Percentiles rank a stretch among this genome's conserved stretches.
Evolutionary conservation across 2,888 invertebrate genomes (phyloP).

Genomic region (Hemicrepidius hirtus): DNA sequence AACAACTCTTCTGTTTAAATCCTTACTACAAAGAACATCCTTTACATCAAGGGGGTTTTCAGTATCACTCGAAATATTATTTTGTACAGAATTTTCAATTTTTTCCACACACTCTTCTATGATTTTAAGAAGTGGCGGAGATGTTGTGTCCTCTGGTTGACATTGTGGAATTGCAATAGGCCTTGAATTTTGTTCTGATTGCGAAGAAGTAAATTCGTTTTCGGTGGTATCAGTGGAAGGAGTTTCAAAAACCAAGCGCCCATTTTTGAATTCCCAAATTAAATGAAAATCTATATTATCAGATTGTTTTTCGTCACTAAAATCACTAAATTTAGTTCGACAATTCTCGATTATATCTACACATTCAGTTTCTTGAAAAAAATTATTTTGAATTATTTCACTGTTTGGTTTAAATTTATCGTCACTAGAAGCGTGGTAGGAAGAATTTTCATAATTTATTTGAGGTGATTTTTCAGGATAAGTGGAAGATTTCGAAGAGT

Average conservation of each 20-base stretch:
- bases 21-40: constrained; percentile 62
- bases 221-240: constrained; percentile 41
- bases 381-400: constrained; percentile 22
- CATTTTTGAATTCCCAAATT: constrained; percentile 63
- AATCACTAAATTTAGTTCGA: constrained; percentile 9
- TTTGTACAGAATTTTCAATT: constrained; percentile 37
- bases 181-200: constrained; percentile 31
- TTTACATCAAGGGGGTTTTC: constrained; percentile 42
- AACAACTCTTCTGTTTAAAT: constrained; percentile 67
- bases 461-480: constrained; percentile 33
- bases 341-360: constrained; percentile 13
- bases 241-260: constrained; percentile 63
- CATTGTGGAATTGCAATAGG: constrained; percentile 37
- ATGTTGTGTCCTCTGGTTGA: constrained; percentile 26
- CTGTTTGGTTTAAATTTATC: constrained; percentile 14
- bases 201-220: constrained; percentile 33
- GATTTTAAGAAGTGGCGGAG: constrained; percentile 9
- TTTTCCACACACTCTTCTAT: constrained; percentile 27
- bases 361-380: constrained; percentile 28
- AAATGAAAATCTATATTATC: constrained; percentile 45
- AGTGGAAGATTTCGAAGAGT: constrained; percentile 50
- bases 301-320: constrained; percentile 26
- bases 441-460: constrained; percentile 39
- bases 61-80: constrained; percentile 22
- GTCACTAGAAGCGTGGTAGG: neutral